Evolutionary conservation across 2,888 invertebrate genomes (phyloP).

Genomic region (Drosophila mulleri): DNA sequence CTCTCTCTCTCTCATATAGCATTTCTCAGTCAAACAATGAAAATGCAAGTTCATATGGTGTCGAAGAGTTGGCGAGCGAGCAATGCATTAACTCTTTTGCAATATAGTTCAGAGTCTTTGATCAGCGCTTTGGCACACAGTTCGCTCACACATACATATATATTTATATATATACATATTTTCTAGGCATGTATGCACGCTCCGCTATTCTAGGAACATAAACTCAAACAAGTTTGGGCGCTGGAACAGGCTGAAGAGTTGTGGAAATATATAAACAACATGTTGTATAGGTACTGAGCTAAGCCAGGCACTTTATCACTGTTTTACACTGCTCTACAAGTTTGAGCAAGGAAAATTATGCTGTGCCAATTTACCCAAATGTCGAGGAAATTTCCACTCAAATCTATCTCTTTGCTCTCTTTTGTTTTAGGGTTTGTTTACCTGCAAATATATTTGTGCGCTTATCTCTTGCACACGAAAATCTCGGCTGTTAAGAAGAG

Average conservation of each 20-base stretch:
- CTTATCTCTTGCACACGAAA: constrained; percentile 15
- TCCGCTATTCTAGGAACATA: constrained; percentile 18
- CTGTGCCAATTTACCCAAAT: constrained; percentile 2
- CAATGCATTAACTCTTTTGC: constrained; percentile 15
- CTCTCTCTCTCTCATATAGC: background rate
- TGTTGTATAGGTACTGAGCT: constrained; percentile 1
- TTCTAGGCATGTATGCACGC: background rate
- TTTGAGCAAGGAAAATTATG: background rate
- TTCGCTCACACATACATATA: background rate
- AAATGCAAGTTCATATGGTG: background rate
- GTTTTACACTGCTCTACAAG: constrained; percentile 10
- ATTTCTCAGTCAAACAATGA: background rate
- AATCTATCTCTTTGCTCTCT: background rate
- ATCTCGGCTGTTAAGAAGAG: background rate
- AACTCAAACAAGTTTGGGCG: constrained; percentile 21
- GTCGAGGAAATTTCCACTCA: constrained; percentile 14
- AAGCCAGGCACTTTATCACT: constrained; percentile 4
- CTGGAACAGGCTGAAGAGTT: constrained; percentile 10
- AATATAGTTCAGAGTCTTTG: constrained; percentile 18
- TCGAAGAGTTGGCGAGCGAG: background rate
- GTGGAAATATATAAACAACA: constrained; percentile 15
- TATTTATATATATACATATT: background rate
- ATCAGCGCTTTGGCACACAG: constrained; percentile 19
- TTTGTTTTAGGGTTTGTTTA: background rate
- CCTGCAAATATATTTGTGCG: background rate